Conservation (phyloP, 2,113 vertebrate species). For the Lota lota region DNA sequence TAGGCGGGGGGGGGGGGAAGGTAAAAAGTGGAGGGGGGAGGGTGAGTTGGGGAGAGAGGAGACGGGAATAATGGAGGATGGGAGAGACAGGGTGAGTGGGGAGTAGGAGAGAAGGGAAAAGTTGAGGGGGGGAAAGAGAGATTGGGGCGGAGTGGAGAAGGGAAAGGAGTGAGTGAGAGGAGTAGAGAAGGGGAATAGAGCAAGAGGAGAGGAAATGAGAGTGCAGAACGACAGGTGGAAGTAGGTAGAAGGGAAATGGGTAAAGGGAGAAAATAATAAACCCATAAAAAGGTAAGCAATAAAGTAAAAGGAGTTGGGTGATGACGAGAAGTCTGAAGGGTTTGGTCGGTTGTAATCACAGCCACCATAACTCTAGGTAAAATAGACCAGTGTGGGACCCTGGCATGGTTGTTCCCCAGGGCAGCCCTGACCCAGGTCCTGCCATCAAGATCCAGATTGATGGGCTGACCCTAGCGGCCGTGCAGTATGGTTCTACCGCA, state of each 20-base stretch:
- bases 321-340: neutral
- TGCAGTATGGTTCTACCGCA: slow-evolving; percentile 16
- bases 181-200: neutral
- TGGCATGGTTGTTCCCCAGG: slow-evolving; percentile 17
- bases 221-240: neutral
- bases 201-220: slow-evolving; percentile 1
- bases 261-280: neutral
- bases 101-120: too few species aligned
- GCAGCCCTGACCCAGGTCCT: slow-evolving; percentile 38
- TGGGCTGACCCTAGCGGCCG: slow-evolving; percentile 32
- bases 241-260: neutral
- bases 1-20: neutral
- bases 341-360: slow-evolving; percentile 34
- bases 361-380: slow-evolving; percentile 35
- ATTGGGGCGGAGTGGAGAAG: neutral
- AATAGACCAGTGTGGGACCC: slow-evolving; percentile 13
- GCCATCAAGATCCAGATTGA: slow-evolving; percentile 46
- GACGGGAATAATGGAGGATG: neutral
- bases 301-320: too few species aligned
- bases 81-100: neutral
- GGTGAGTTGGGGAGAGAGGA: neutral
- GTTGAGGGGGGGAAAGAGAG: neutral
- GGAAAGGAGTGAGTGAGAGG: neutral
- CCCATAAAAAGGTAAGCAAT: too few species aligned
- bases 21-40: neutral